phyloP scores from a whole-genome alignment of 1,140 invertebrate genomes.

The Scaptodrosophila lebanonensis region DNA sequence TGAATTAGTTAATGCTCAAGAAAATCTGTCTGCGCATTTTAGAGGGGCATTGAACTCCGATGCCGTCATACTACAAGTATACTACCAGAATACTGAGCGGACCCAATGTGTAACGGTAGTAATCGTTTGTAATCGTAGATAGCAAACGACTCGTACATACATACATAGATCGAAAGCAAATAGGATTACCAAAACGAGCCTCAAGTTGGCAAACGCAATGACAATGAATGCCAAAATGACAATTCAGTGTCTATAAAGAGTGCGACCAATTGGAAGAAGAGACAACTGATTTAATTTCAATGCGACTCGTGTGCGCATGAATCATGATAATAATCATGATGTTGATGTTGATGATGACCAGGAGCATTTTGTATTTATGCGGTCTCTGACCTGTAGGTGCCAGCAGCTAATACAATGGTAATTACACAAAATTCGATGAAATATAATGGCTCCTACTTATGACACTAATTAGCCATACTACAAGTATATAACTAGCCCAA shows the following conservation, averaged over 20 bases:
- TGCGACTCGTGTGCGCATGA: constrained; percentile 25
- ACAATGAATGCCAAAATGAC: constrained; percentile 27
- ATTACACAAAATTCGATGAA: constrained; percentile 53
- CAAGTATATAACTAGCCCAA: constrained; percentile 23
- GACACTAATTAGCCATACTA: constrained; percentile 66
- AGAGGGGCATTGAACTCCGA: constrained; percentile 40
- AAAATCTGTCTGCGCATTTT: background rate
- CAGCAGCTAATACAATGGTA: constrained; percentile 32
- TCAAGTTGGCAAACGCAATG: background rate
- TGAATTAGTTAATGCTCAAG: constrained; percentile 17
- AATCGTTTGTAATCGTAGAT: constrained; percentile 38
- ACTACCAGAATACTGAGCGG: constrained; percentile 36
- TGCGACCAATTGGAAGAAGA: constrained; percentile 7
- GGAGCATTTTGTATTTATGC: constrained; percentile 61
- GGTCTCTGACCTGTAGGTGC: constrained; percentile 46
- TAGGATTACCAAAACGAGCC: constrained; percentile 67
- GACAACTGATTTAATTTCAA: too few relatives aligned
- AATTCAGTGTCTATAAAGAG: constrained; percentile 42
- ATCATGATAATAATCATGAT: constrained; percentile 31
- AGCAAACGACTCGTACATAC: constrained; percentile 22
- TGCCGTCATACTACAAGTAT: background rate
- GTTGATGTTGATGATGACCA: constrained; percentile 64
- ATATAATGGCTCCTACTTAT: constrained; percentile 53
- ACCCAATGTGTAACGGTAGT: constrained; percentile 52
- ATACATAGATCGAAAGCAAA: constrained; percentile 51